Evolutionary conservation across 1,140 invertebrate genomes (phyloP).

Genomic region (Chrysopa pallens): DNA sequence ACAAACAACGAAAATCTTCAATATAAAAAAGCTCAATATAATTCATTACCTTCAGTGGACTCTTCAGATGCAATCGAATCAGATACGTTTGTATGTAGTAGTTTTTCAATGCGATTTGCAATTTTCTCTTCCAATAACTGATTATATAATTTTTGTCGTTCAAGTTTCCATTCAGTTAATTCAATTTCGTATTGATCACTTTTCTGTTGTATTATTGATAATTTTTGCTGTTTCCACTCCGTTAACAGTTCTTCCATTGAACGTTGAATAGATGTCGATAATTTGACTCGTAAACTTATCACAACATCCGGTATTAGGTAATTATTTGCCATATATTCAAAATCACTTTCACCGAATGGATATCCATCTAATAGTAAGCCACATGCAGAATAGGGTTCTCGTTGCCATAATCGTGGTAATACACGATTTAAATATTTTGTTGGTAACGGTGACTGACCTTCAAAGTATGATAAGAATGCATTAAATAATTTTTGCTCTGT

Average conservation of each 20-base stretch:
- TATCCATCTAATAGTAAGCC: slow-evolving; percentile 36
- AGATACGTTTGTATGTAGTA: too few species aligned
- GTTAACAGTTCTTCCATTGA: slow-evolving; percentile 13
- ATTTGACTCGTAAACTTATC: slow-evolving; percentile 22
- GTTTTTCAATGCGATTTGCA: too few species aligned
- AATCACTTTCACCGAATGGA: slow-evolving; percentile 27
- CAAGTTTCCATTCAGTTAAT: too few species aligned
- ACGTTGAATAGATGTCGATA: slow-evolving; percentile 16
- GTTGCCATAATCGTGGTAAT: slow-evolving; percentile 27
- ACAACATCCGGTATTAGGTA: slow-evolving; percentile 33
- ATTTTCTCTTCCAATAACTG: too few species aligned
- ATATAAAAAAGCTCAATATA: too few species aligned
- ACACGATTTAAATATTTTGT: slow-evolving; percentile 20
- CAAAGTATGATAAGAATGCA: slow-evolving; percentile 21
- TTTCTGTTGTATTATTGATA: too few species aligned
- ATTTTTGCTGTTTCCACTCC: slow-evolving; percentile 17
- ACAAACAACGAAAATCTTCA: too few species aligned
- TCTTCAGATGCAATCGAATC: too few species aligned
- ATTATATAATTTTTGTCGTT: too few species aligned
- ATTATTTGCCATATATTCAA: slow-evolving; percentile 24
- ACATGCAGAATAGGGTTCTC: slow-evolving; percentile 20
- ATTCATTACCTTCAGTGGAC: too few species aligned
- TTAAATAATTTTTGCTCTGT: neutral
- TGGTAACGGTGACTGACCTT: slow-evolving; percentile 20
- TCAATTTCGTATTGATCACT: too few species aligned